Conservation (phyloP, 2,797 vertebrate species). For the Alectoris magna region DNA sequence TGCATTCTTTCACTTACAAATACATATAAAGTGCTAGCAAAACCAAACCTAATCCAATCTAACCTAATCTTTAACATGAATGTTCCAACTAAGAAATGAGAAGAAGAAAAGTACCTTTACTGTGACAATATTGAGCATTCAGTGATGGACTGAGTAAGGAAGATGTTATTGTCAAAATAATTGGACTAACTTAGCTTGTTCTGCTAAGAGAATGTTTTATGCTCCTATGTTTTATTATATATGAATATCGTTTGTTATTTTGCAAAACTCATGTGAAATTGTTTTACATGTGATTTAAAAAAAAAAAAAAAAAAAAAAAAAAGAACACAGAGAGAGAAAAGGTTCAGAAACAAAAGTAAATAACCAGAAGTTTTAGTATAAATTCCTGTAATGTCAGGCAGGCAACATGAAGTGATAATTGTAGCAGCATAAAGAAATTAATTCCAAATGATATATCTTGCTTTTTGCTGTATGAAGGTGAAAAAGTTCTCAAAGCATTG, state of each 20-base stretch:
- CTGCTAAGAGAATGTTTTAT: background rate
- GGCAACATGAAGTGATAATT: background rate
- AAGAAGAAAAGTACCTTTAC: background rate
- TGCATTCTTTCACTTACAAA: background rate
- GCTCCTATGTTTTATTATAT: background rate
- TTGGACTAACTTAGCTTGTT: background rate
- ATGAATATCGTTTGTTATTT: background rate
- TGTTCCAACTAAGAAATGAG: background rate
- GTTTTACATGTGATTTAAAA: background rate
- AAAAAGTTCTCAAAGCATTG: background rate
- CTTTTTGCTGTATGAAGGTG: background rate
- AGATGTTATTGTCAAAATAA: background rate
- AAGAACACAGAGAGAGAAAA: background rate
- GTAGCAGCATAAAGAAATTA: background rate
- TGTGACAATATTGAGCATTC: background rate
- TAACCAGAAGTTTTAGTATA: background rate
- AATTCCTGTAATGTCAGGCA: background rate
- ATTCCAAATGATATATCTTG: background rate
- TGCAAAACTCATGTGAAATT: background rate
- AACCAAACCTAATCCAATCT: background rate
- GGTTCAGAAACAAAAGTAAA: slow-evolving; percentile 18
- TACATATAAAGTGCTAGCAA: background rate
- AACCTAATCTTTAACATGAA: background rate
- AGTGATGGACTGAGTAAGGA: background rate
- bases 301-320: background rate